Base-by-base conservation (phyloP, 2,113 vertebrate species). In the Emberiza fucata region DNA sequence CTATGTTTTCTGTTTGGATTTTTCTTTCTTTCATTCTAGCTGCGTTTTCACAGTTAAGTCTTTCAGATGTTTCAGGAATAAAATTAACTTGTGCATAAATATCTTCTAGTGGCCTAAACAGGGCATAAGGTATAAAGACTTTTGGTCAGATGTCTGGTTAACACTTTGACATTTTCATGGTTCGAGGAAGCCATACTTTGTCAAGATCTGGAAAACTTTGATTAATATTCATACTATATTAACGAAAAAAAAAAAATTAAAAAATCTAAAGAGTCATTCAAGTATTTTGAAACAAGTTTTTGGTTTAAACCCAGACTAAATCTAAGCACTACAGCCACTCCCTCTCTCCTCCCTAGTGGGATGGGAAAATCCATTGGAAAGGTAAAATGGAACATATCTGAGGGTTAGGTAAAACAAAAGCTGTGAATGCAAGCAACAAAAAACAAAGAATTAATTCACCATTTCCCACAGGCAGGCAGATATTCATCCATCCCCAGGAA, bases 81-180 rank as follows among this genome's bases (percentile, higher is more conserved):
- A 82, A 85, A 79, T 39, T 18, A 79, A 47, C 5, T 12, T 44
- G 6, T 8, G 9, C 4, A 61, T 57, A 61, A 61, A 47, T 35
- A 71, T 20, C 8, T 81, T 47, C 24, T 25, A 51, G 18, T 31
- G 27, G 56, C 11, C 3, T 86, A 35, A 65, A 42, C 0, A 7
- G 29, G 7, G 3, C 13, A 60, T 33, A 21, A 54, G 33, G 12
- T 33, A 33, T 21, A 54, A 21, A 33, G 19, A 33, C 29, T 33
- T 92, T 69, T 85, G 11, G 17, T 59, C 22, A 59, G 25, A 18
- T 63, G 29, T 23, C 13, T 48, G 8, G 3, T 35, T 22, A 33
- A 10, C 14, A 44, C 8, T 65, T 69, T 6, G 8, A 42, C 0
- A 0, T 37, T 61, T 86, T 39, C 24, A 14, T 57, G 21, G 3